Evolutionary conservation across 2,113 vertebrate genomes (phyloP).

Genomic region (Serinus canaria): DNA sequence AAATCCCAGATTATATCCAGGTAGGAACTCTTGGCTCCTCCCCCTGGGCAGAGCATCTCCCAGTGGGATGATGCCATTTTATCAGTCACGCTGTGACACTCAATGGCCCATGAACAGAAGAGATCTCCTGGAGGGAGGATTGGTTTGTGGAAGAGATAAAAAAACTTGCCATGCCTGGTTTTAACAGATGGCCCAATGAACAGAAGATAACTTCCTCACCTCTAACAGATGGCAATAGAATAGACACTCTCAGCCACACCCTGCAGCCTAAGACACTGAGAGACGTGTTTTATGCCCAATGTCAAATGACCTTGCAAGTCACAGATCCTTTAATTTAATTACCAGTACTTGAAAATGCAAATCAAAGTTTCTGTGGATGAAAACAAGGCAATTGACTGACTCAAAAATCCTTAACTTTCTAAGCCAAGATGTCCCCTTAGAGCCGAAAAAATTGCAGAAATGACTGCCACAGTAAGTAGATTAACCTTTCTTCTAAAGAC

Average conservation of each 20-base stretch:
- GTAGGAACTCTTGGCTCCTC: neutral
- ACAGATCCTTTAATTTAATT: neutral
- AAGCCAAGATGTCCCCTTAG: neutral
- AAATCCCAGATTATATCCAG: neutral
- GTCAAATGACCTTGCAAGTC: neutral
- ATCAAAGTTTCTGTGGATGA: neutral
- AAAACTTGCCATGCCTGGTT: neutral
- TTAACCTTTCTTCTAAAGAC: neutral
- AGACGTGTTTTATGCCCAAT: neutral
- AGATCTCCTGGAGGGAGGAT: neutral
- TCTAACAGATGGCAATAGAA: neutral
- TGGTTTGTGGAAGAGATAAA: neutral
- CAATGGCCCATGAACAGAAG: neutral
- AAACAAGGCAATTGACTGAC: neutral
- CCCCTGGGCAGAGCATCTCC: neutral
- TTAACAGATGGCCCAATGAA: neutral
- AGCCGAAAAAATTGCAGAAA: neutral
- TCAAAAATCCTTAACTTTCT: neutral
- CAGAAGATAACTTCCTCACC: neutral
- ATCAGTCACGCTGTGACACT: neutral
- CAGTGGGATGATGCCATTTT: neutral
- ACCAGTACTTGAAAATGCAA: neutral
- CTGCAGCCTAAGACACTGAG: neutral
- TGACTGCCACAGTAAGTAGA: neutral
- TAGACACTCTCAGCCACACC: neutral